Base-by-base conservation (phyloP, 2,113 vertebrate species). In the Falcunculus frontatus region DNA sequence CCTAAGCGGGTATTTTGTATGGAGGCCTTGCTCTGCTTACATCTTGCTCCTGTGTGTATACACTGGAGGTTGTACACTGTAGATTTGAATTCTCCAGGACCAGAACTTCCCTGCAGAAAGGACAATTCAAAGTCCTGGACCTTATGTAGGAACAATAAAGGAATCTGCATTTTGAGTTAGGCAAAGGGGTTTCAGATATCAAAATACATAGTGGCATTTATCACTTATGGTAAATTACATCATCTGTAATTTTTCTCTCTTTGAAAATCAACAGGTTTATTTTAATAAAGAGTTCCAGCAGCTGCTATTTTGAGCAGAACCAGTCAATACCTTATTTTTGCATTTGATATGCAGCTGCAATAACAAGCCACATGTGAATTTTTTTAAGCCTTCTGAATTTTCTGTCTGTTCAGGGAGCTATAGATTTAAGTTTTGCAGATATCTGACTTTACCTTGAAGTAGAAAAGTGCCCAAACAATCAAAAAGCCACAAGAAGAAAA, bases 311-410 rank as follows among this genome's bases (percentile, higher is more conserved):
- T 86, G 53, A 62, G 77, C 73, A 88, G 53, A 92, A 89, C 65
- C 57, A 84, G 64, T 90, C 59, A 85, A 93, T 94, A 89, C 85
- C 76, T 95, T 96, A 81, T 84, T 95, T 97, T 96, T 94, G 89
- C 67, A 35, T 95, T 94, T 68, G 78, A 88, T 94, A 92, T 73
- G 89, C 81, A 86, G 91, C 94, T 87, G 42, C 78, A 96, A 95
- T 93, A 95, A 93, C 91, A 95, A 90, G 84, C 82, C 77, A 95
- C 93, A 87, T 92, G 90, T 90, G 93, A 91, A 29, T 94, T 97
- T 95, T 94, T 90, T 95, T 94, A 93, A 95, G 64, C 72, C 49
- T 86, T 89, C 92, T 5, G 33, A 89, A 92, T 93, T 92, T 95
- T 95, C 85, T 90, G 11, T 90, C 88, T 92, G 75, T 67, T 95